Evolutionary conservation across 2,888 invertebrate species (phyloP), one percentile per base, ranked within the genome.

Genomic region (Drosophila fungiperda): DNA sequence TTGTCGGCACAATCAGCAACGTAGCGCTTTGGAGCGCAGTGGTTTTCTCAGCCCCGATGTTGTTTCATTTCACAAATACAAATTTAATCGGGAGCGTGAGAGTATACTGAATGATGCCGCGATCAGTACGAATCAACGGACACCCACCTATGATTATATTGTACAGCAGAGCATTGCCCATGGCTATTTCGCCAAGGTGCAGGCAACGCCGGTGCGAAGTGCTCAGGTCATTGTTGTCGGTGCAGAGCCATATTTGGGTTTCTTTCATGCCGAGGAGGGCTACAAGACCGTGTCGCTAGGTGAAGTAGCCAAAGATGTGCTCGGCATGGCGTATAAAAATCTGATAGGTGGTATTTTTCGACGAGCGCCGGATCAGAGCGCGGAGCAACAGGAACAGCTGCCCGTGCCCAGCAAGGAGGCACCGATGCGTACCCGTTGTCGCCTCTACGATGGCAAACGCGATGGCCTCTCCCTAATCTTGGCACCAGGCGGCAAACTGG

Each of bases 211-310:
- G 0, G 96, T 97, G 2, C 95, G 97, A 61, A 96, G 96, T 72
- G 96, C 95, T 26, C 93, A 97, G 57, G 95, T 97, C 42, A 92
- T 98, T 49, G 96, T 96, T 12, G 95, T 95, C 11, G 99, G 99
- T 1, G 94, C 95, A 8, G 95, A 96, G 70, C 99, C 99, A 0
- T 99, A 96, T 93, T 92, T 98, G 68, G 97, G 97, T 1, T 98
- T 98, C 93, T 98, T 98, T 93, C 97, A 96, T 93, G 98, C 97
- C 8, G 94, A 97, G 62, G 98, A 99, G 94, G 98, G 98, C 29
- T 96, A 96, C 62, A 94, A 96, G 23, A 96, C 96, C 36, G 97
- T 97, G 0, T 95, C 96, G 17, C 94, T 99, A 17, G 96, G 97
- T 59, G 98, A 98, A 92, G 97, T 99, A n/a, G 98, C 98, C 0